Base-by-base conservation (phyloP, 2,888 invertebrate genomes). In the Trichacis sp. region DNA sequence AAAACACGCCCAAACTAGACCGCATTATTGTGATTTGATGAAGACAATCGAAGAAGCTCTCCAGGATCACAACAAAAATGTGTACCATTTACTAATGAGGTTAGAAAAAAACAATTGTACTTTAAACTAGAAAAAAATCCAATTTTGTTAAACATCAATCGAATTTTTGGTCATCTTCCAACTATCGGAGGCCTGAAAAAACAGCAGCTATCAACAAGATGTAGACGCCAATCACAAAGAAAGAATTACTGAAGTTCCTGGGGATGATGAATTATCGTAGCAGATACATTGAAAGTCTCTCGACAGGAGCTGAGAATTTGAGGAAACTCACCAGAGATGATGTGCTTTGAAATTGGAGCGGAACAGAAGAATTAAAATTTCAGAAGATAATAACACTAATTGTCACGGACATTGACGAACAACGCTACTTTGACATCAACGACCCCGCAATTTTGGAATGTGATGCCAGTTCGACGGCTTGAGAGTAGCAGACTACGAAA, bases 401-500 rank as follows among this genome's bases (percentile, higher is more conserved):
- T n/a, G 42, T 62, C 14, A 11, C 52, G 1, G 48, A 30, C 5
- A 18, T 40, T 1, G 15, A 19, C 30, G 17, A 17, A 1, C 38
- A 29, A 18, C 9, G 14, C 17, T 43, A 56, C 12, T 62, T 50
- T 19, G 49, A 62, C 29, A 43, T 47, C 11, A 61, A 55, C 12
- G 1, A 47, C 30, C 47, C 47, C 17, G 42, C 47, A 1, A 51
- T 18, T 9, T 8, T 61, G 12, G 43, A 38, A 36, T 45, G 45
- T 6, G 61, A 61, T 19, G 49, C 48, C 9, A 56, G 52, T 33
- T 72, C 70, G 1, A 46, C 24, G 74, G 72, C 15, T 29, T 78
- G 11, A 80, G 79, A 11, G 75, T 79, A 38, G 77, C 70, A 8
- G 53, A 80, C 6, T 53, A 78, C 1, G 79, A 81, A 68, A 70